Base-by-base conservation (phyloP, 2,888 invertebrate species). In the Acleris emargana region DNA sequence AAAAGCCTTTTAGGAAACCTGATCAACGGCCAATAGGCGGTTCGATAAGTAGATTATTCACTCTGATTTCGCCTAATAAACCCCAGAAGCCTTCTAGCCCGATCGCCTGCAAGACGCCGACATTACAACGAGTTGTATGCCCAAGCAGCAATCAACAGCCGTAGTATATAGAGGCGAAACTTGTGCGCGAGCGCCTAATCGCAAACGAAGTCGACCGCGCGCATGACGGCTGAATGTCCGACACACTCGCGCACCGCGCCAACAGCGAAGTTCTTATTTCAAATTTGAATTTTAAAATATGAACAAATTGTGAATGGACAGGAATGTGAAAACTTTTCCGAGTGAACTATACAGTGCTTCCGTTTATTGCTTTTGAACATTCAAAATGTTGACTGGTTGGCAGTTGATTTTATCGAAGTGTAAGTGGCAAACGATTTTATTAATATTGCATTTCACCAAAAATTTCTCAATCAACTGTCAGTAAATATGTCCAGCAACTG, bases 361-460 rank as follows among this genome's bases (percentile, higher is more conserved):
- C 53, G 11, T 20, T 52, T 52, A 43, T 52, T 54, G 38, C 9
- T 38, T 32, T 52, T 54, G 20, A 61, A 58, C 59, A 70, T 58
- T 55, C 69, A 87, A 80, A 71, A 92, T 92, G 91, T 85, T 92
- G 80, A 82, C 80, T 68, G 91, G 91, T 42, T 91, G 91, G 91
- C 87, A 87, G 78, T 80, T 91, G 58, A 71, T 90, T 72, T 79
- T 91, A 64, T 92, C 91, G 3, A 91, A 90, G 75, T 69, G 91
- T 92, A 76, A 91, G 91, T 89, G 68, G 57, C 55, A 20, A 45
- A 3, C 2, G 20, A 25, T 45, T 16, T 38, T 58, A 25, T 47
- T 28, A 4, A 13, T 20, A 32, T 13, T 16, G 20, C 3, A 52
- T 20, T 38, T 53, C 38, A 53, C 17, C 7, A 17, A 53, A 32